Evolutionary conservation across 2,888 invertebrate genomes (phyloP), one percentile per base, ranked within the genome.

Genomic region (Heliconius aoede): DNA sequence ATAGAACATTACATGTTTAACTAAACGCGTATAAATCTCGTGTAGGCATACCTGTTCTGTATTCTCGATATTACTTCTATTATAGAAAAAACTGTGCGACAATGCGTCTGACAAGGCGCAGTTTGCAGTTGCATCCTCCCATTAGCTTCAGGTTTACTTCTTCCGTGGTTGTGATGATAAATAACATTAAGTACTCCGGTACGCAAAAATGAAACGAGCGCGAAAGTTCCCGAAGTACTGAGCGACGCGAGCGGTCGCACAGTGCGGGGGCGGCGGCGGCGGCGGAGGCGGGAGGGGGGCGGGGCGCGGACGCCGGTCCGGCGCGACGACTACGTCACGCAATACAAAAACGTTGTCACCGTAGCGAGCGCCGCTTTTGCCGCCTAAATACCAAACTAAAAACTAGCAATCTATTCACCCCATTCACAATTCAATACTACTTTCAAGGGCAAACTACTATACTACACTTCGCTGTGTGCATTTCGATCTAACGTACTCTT

Each of bases 171-270:
- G 32, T 11, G 62, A 69, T 32, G 67, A 72, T 60, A 60, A 55
- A 28, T 64, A 7, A 69, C 73, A 76, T 76, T 68, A 71, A 24
- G 62, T 72, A 78, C 51, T 67, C 32, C 46, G 55, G 55, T 60
- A 46, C 69, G 71, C 36, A 60, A 74, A 79, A 76, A 79, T 78
- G 76, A 78, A 76, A 79, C 77, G 88, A 90, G 91, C 89, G 89
- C 92, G 93, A 92, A 89, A 90, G 92, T 89, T 90, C 92, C 91
- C 92, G 93, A 92, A 88, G 93, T 93, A 95, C 95, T 93, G 89
- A 89, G 84, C 84, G 84, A 84, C 61, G n/a, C n/a, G n/a, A n/a
- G n/a, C n/a, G 90, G 30, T 86, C 90, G 46, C 11, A 28, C 68
- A 64, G 84, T 84, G 86, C 85, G 83, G 84, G 85, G 88, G 80